Conservation (phyloP, 2,888 invertebrate species). For the Callosobruchus maculatus region DNA sequence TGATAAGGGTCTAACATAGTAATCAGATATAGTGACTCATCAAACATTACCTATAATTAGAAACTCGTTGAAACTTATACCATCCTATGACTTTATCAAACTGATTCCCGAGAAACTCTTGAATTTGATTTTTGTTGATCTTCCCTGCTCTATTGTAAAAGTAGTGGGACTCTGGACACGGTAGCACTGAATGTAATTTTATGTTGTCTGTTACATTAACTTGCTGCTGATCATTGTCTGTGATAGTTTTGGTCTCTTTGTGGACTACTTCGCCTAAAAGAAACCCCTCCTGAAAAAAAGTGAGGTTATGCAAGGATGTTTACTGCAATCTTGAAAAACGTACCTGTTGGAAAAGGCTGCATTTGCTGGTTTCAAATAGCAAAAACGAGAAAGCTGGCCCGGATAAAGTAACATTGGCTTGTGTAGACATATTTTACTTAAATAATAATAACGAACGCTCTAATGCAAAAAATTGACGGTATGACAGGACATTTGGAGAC, state of each 20-base stretch:
- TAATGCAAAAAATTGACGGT: not conserved
- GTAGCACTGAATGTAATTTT: conserved; percentile 58
- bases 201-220: conserved; percentile 60
- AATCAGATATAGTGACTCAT: not conserved
- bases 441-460: not conserved
- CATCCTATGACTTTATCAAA: conserved; percentile 62
- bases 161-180: conserved; percentile 56
- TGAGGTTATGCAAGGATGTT: conserved; percentile 4
- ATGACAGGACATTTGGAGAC: too few relatives aligned
- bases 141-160: conserved; percentile 59
- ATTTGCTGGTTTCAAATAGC: conserved; percentile 64
- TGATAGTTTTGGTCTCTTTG: conserved; percentile 64
- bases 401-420: conserved; percentile 35
- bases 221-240: conserved; percentile 64
- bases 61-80: conserved; percentile 61
- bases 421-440: not conserved
- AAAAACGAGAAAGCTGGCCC: conserved; percentile 66
- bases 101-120: conserved; percentile 52
- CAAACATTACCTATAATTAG: conserved; percentile 27
- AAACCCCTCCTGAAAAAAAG: conserved; percentile 56
- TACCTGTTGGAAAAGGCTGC: conserved; percentile 60
- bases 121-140: conserved; percentile 55
- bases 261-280: conserved; percentile 62
- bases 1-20: too few relatives aligned
- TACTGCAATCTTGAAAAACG: not conserved